Evolutionary conservation across 2,797 vertebrate species (phyloP).

Genomic region (Valencia hispanica): DNA sequence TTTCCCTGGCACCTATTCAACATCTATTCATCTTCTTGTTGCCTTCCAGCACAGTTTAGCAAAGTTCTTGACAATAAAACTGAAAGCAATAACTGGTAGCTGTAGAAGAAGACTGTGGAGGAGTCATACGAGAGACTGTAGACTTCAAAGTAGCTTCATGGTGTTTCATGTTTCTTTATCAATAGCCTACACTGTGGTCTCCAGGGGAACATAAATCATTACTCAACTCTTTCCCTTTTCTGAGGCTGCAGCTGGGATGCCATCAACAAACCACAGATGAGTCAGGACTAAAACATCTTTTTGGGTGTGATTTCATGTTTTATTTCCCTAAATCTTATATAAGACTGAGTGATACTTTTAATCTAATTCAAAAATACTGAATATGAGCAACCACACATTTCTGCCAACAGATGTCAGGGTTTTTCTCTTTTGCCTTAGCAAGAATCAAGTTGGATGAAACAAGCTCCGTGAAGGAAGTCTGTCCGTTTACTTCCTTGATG

Average conservation of each 20-base stretch:
- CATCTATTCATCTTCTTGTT: background rate
- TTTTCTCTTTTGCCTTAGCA: constrained; percentile 47
- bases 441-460: constrained; percentile 41
- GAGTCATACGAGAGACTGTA: constrained; percentile 13
- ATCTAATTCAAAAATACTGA: constrained; percentile 16
- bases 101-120: too few relatives aligned
- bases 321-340: background rate
- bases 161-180: constrained; percentile 36
- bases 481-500: constrained; percentile 33
- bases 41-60: background rate
- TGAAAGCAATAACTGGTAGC: background rate
- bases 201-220: constrained; percentile 29
- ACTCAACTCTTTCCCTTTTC: background rate
- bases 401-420: constrained; percentile 41
- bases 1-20: background rate
- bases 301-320: constrained; percentile 21
- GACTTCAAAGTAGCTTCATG: constrained; percentile 12
- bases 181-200: constrained; percentile 28
- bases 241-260: constrained; percentile 9
- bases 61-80: constrained; percentile 8
- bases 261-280: constrained; percentile 1
- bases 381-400: constrained; percentile 30
- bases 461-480: constrained; percentile 20
- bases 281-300: constrained; percentile 18
- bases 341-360: constrained; percentile 20